Evolutionary conservation across 92 coral and sea anemone species (phyloP), one percentile per base, ranked within the genome.

Genomic region (Scolanthus callimorphus): DNA sequence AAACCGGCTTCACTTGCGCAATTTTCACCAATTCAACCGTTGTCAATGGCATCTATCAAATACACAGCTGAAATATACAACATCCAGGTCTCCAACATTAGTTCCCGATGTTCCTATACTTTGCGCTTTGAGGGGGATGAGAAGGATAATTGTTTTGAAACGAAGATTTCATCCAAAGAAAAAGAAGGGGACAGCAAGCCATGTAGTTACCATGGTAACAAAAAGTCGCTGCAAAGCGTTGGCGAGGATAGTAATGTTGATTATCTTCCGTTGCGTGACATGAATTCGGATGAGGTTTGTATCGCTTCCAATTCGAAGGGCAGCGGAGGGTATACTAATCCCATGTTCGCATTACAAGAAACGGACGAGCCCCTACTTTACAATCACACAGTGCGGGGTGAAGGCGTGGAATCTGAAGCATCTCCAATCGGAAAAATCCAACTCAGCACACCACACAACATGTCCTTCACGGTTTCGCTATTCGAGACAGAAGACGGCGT

Each of bases 361-460:
- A 34, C 15, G 43, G 15, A n/a, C n/a, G n/a, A n/a, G n/a, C n/a
- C n/a, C n/a, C n/a, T 34, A 6, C 43, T 6, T 6, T 34, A 34
- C 58, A 11, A 52, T 27, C 70, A 71, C 23, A 26, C 49, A 0
- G 49, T 71, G 52, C n/a, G n/a, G n/a, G 85, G 85, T 46, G 78
- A 69, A 55, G 70, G 71, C 6, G 37, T 44, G 3, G 59, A 55
- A 60, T 56, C 63, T 1, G 47, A 69, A 30, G 66, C 77, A 28
- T 55, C 53, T 24, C 57, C 50, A 41, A 58, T 55, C 30, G n/a
- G n/a, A n/a, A n/a, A n/a, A n/a, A n/a, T n/a, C n/a, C n/a, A n/a
- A n/a, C 50, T 74, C 27, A 70, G 49, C 65, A 55, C 67, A 10
- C 67, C 80, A 19, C 48, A 56, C 43, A 57, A 50, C 50, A 46